Percentiles rank a stretch among this genome's conserved stretches.
Evolutionary conservation across 2,113 vertebrate genomes (phyloP).

Genomic region (Myrmecobius fasciatus): DNA sequence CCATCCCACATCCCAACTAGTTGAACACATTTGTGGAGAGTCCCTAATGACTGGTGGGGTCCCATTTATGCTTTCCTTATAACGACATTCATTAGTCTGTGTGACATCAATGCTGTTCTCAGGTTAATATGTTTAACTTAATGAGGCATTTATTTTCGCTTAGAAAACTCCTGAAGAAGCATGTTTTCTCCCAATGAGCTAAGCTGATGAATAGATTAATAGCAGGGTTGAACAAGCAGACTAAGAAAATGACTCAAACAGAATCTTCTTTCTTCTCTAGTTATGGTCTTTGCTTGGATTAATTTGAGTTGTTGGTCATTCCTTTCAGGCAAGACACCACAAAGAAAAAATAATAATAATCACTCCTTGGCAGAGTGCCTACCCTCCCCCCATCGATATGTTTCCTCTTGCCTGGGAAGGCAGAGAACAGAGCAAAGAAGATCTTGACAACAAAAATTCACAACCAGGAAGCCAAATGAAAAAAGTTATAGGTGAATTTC

Average conservation of each 20-base stretch:
- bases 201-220: conserved; percentile 82
- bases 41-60: neutral
- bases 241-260: conserved; percentile 78
- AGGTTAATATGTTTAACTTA: conserved; percentile 81
- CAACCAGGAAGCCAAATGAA: neutral
- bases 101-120: conserved; percentile 77
- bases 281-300: conserved; percentile 75
- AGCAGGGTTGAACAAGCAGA: conserved; percentile 76
- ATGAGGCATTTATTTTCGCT: conserved; percentile 83
- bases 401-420: neutral
- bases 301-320: conserved; percentile 71
- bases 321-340: conserved; percentile 62
- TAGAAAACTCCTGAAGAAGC: conserved; percentile 78
- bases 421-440: neutral
- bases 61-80: neutral
- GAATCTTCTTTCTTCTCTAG: conserved; percentile 66
- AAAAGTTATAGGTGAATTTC: neutral
- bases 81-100: conserved; percentile 72
- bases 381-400: neutral
- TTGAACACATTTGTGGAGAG: neutral
- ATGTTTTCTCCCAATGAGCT: conserved; percentile 76
- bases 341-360: conserved; percentile 24
- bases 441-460: neutral
- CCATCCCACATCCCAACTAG: neutral
- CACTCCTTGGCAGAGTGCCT: conserved; percentile 27